phyloP scores from a whole-genome alignment of 2,888 invertebrate species.

The Dicyrtoma fusca region DNA sequence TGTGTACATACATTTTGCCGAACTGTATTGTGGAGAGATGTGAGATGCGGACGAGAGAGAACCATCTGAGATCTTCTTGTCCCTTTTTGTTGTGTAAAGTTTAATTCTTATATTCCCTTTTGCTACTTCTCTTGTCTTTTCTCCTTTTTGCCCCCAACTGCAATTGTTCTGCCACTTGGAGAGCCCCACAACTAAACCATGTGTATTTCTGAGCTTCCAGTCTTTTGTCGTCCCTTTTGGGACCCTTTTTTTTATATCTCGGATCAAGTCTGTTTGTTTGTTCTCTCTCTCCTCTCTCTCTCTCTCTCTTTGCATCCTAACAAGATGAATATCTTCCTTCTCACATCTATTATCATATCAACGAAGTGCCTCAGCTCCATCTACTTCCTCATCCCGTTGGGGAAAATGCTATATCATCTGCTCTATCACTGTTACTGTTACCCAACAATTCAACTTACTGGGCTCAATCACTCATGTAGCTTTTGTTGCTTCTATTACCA shows the following conservation, averaged over 20 bases:
- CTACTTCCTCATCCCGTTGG: too few species aligned
- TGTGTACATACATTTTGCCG: slow-evolving; percentile 37
- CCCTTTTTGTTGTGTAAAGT: slow-evolving; percentile 19
- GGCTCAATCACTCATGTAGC: too few species aligned
- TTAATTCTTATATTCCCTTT: slow-evolving; percentile 35
- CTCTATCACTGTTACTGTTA: too few species aligned
- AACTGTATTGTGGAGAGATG: slow-evolving; percentile 28
- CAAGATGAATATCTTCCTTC: slow-evolving; percentile 30
- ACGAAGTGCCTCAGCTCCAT: too few species aligned
- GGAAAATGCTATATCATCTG: too few species aligned
- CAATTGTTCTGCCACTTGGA: slow-evolving; percentile 42
- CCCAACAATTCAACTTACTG: too few species aligned
- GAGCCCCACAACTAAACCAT: slow-evolving; percentile 24
- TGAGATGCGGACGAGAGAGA: not conserved
- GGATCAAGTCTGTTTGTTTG: slow-evolving; percentile 40
- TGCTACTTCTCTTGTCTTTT: slow-evolving; percentile 43
- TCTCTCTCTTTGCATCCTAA: slow-evolving; percentile 37
- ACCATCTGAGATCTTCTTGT: slow-evolving; percentile 21
- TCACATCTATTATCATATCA: slow-evolving; percentile 22
- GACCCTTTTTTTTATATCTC: slow-evolving; percentile 37
- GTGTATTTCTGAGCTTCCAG: not conserved
- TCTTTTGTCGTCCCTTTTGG: not conserved
- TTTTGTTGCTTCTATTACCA: too few species aligned
- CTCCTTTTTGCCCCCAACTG: slow-evolving; percentile 39
- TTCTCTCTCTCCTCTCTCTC: too few species aligned